A percentile compares a stretch with the other conserved stretches of the same genome.
Conservation (phyloP, 2,888 invertebrate species). For the Hirtodrosophila histrioides region DNA sequence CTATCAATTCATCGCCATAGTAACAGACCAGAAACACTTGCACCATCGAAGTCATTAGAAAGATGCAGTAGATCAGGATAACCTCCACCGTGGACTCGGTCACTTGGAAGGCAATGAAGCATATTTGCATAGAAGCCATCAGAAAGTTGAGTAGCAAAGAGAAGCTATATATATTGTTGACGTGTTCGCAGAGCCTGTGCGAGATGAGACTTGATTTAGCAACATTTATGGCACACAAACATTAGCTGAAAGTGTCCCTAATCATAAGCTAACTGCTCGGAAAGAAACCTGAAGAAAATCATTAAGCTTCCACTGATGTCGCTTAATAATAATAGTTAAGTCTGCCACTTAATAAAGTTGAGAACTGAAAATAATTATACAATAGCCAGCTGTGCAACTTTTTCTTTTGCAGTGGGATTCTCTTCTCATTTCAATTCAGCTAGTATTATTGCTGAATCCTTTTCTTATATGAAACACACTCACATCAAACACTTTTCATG, state of each 20-base stretch:
- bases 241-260: no score
- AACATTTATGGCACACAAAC: no score
- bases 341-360: background rate
- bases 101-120: conserved; percentile 82
- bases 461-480: conserved; percentile 27
- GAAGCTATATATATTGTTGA: conserved; percentile 66
- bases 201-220: background rate
- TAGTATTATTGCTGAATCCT: background rate
- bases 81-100: conserved; percentile 74
- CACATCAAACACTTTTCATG: conserved; percentile 78
- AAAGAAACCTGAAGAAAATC: no score
- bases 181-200: conserved; percentile 68
- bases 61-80: conserved; percentile 75
- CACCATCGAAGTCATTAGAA: conserved; percentile 75
- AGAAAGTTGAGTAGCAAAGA: conserved; percentile 81
- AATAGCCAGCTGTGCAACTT: no score
- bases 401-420: background rate
- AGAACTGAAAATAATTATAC: no score
- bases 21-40: conserved; percentile 81
- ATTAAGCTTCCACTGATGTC: no score
- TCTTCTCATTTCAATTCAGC: background rate
- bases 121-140: conserved; percentile 80
- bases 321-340: no score
- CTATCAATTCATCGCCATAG: conserved; percentile 78
- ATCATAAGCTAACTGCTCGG: no score